Evolutionary conservation across 2,113 vertebrate genomes (phyloP).

Genomic region (Mionectes macconnelli): DNA sequence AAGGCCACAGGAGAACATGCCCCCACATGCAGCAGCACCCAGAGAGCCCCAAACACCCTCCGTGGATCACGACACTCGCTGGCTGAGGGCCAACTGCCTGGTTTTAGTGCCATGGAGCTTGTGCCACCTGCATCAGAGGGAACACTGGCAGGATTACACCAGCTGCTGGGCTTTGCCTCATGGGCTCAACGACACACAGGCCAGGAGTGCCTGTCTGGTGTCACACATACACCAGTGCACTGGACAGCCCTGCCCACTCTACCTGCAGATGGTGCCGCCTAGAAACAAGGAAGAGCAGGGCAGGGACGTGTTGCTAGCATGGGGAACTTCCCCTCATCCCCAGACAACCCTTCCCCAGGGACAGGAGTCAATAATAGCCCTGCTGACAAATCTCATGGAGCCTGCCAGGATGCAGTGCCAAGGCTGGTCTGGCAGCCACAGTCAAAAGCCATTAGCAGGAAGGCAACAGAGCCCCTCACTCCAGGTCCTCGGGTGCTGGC

Average conservation of each 20-base stretch:
- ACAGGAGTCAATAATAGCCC: not conserved
- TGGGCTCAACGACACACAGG: accelerated
- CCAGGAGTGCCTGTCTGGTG: not conserved
- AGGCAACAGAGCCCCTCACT: not conserved
- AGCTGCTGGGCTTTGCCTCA: not conserved
- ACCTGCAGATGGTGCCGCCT: not conserved
- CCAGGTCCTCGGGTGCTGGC: not conserved
- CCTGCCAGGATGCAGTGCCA: not conserved
- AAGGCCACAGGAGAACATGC: not conserved
- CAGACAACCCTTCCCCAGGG: not conserved
- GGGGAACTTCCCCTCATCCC: not conserved
- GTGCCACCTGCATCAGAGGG: not conserved
- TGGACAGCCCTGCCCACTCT: not conserved
- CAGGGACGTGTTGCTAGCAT: not conserved
- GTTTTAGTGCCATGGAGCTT: not conserved
- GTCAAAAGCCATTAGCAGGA: not conserved
- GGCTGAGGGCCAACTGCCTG: not conserved
- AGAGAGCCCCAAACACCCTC: not conserved
- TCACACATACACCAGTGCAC: accelerated
- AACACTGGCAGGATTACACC: not conserved
- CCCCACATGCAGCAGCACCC: not conserved
- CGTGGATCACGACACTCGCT: accelerated
- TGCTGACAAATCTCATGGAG: not conserved
- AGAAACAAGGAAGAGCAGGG: accelerated
- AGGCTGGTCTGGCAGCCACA: not conserved